Evolutionary conservation across 2,113 vertebrate genomes (phyloP).

Genomic region (Nestor notabilis): DNA sequence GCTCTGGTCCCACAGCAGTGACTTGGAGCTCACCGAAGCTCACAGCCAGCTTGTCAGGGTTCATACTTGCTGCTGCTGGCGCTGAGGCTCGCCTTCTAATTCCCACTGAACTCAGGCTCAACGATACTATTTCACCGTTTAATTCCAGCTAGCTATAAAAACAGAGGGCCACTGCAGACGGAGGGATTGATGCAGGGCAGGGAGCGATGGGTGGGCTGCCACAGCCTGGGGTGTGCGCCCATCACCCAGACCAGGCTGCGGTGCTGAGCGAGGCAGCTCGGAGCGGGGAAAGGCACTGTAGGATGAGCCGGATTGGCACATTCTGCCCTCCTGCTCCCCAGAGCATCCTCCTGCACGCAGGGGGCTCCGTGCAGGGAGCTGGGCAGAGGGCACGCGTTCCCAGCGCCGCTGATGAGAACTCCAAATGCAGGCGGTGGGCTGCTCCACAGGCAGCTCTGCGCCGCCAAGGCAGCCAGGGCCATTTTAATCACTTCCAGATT

Average conservation of each 20-base stretch:
- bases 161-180: accelerated
- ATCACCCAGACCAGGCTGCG: neutral
- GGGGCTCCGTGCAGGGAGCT: neutral
- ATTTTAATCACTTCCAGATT: slow-evolving; percentile 99
- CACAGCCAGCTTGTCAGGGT: neutral
- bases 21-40: neutral
- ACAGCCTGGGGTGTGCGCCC: neutral
- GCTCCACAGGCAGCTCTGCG: slow-evolving; percentile 62
- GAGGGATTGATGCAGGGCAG: neutral
- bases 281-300: accelerated
- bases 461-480: slow-evolving; percentile 64
- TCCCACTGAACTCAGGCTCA: neutral
- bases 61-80: neutral
- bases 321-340: neutral
- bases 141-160: neutral
- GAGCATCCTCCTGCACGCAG: neutral
- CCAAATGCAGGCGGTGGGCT: slow-evolving; percentile 72
- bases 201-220: neutral
- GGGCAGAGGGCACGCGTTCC: neutral
- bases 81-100: neutral
- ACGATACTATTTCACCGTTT: neutral
- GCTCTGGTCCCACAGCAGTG: accelerated
- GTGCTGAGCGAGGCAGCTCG: neutral
- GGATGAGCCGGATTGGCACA: accelerated
- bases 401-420: slow-evolving; percentile 77